Evolutionary conservation across 2,888 invertebrate species (phyloP), one percentile per base, ranked within the genome.

Genomic region (Fragum sueziense): DNA sequence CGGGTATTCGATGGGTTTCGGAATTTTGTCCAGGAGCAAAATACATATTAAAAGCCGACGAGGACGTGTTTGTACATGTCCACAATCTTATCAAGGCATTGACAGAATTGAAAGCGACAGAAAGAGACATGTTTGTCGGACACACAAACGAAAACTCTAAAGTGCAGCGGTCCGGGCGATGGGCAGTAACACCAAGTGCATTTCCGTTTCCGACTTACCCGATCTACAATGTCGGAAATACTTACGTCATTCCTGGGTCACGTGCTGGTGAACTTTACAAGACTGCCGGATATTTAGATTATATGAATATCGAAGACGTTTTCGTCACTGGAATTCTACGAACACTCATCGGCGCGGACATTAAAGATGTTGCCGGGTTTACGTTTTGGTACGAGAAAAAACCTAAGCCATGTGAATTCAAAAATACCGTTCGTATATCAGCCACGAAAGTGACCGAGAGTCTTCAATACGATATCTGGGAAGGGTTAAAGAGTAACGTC

Each of bases 251-350:
- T 9, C 85, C 86, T 47, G 79, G 70, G 4, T 80, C 83, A 17
- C 85, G 88, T 7, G 86, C 86, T 0, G 9, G 70, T 14, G 57
- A 76, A 25, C 69, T 90, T 20, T 79, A 84, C 25, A 77, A 80
- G 33, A 74, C 82, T 4, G 85, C 88, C 2, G 80, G 86, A 25
- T 77, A 82, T 33, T 51, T 89, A 47, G 86, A 86, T 9, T 85
- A 85, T 74, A 70, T 90, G 9, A 86, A 86, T n/a, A 85, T 90
- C 9, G 90, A 90, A 74, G 90, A 90, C 51, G 90, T 88, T 7
- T 89, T 86, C 75, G 85, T 90, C 7, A 88, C 89, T 2, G 90
- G 90, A 17, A 82, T 90, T 14, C 71, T 89, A 20, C 80, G 88
- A 0, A 85, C 85, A 41, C 70, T 81, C 1, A 70, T 87, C 7